Evolutionary conservation across 2,888 invertebrate genomes (phyloP), one percentile per base, ranked within the genome.

Genomic region (Caenorhabditis wallacei): DNA sequence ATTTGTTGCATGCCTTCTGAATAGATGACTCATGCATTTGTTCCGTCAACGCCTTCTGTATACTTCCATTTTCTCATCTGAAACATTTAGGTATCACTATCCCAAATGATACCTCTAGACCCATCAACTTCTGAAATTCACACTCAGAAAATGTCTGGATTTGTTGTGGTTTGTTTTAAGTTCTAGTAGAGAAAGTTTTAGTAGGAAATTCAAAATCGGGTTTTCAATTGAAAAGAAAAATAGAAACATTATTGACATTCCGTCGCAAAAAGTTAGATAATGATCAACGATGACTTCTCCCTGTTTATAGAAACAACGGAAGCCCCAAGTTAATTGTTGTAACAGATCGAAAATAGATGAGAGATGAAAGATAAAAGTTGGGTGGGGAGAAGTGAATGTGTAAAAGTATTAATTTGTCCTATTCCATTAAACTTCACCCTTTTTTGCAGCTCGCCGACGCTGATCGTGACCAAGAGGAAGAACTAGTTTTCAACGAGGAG

Each of bases 381-480:
- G 70, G 56, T 40, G 57, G 20, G 40, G 11, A 46, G 20, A 51
- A 68, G 26, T 13, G 13, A 22, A 66, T 54, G 56, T 56, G n/a
- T 22, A 40, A 13, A 40, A 61, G 11, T 13, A 22, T 22, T 22
- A 59, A 40, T 11, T 22, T 43, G 24, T 18, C n/a, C 0, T 43
- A 30, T n/a, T 24, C 24, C 22, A 26, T 26, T 26, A 26, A 69
- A 63, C 61, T 26, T 40, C 40, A 40, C 13, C 26, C 3, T 43
- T 8, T 26, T 26, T 86, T 86, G 35, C 80, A 86, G 85, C 79
- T 75, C 48, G 74, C 72, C 71, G 87, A 87, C 69, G 84, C 84
- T 22, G 87, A 87, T 76, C 84, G 87, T 46, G 87, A 85, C 61
- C 85, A 87, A 72, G 84, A 85, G 46, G 87, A 87, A 68, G 87